phyloP scores from a whole-genome alignment of 2,113 vertebrate species.

The Protobothrops mucrosquamatus region DNA sequence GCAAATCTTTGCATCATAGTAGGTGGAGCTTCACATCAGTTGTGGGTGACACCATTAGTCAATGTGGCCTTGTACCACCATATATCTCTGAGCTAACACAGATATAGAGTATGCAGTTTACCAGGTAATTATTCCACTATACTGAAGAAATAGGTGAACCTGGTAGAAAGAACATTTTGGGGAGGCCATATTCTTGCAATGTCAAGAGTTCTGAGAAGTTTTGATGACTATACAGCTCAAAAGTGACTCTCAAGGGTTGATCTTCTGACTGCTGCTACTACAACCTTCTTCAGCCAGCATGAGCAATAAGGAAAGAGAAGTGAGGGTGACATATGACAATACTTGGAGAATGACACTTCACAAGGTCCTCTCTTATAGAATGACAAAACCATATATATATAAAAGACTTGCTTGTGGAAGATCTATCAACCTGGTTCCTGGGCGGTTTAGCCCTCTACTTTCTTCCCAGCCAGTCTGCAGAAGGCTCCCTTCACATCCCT shows the following conservation, averaged over 20 bases:
- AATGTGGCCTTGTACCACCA: neutral
- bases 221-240: neutral
- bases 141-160: neutral
- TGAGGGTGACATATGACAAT: too few species aligned
- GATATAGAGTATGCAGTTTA: neutral
- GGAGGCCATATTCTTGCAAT: neutral
- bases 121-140: neutral
- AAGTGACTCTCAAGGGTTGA: neutral
- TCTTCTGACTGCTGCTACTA: neutral
- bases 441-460: neutral
- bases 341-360: too few species aligned
- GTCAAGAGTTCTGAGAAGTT: neutral
- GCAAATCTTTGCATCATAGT: neutral
- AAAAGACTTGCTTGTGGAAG: neutral
- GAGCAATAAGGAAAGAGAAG: too few species aligned
- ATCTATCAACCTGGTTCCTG: neutral
- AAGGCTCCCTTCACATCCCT: conserved; percentile 7
- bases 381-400: neutral
- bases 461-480: neutral
- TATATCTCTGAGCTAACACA: neutral
- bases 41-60: neutral
- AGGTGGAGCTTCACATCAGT: neutral
- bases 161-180: neutral
- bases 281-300: neutral
- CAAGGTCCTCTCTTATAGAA: neutral